A percentile compares a stretch with the other conserved stretches of the same genome.
These are phyloP conservation scores for Leucoptera coffeella DNA, from an alignment of 2,888 invertebrate genomes.

Conservation along the genomic window DNA sequence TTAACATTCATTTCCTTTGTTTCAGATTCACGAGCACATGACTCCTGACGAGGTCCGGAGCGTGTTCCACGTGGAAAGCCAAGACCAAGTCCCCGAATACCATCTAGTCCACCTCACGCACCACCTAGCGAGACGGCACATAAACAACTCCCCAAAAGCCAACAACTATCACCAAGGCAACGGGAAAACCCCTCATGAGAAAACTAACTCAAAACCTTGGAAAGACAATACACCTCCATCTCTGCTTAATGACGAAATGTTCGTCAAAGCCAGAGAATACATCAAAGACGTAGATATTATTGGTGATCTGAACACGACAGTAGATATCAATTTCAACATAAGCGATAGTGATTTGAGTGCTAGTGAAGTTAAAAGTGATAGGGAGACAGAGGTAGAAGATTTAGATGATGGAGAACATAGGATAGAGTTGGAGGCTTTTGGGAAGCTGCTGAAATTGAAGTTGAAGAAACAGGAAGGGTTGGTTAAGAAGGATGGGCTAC, in stretches of 20 bases:
- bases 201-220: constrained; percentile 15
- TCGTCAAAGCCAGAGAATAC: constrained; percentile 22
- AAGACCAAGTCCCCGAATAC: constrained; percentile 76
- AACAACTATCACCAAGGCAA: constrained; percentile 15
- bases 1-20: constrained; percentile 17
- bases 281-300: constrained; percentile 38
- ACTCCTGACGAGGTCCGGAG: constrained; percentile 72
- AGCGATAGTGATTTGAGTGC: constrained; percentile 15
- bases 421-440: constrained; percentile 76
- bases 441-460: constrained; percentile 65
- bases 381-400: constrained; percentile 21
- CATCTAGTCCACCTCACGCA: constrained; percentile 74
- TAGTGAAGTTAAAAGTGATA: constrained; percentile 16
- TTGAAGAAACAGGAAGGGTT: constrained; percentile 73
- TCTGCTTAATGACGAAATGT: constrained; percentile 38
- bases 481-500: constrained; percentile 68
- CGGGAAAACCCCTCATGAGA: constrained; percentile 32
- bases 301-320: constrained; percentile 34
- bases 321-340: constrained; percentile 31
- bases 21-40: constrained; percentile 88
- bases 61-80: constrained; percentile 78
- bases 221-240: constrained; percentile 28
- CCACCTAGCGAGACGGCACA: constrained; percentile 41
- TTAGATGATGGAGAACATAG: constrained; percentile 51
- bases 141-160: constrained; percentile 18